Evolutionary conservation across 2,113 vertebrate genomes (phyloP).

Genomic region (Hypocryptadius cinnamomeus): DNA sequence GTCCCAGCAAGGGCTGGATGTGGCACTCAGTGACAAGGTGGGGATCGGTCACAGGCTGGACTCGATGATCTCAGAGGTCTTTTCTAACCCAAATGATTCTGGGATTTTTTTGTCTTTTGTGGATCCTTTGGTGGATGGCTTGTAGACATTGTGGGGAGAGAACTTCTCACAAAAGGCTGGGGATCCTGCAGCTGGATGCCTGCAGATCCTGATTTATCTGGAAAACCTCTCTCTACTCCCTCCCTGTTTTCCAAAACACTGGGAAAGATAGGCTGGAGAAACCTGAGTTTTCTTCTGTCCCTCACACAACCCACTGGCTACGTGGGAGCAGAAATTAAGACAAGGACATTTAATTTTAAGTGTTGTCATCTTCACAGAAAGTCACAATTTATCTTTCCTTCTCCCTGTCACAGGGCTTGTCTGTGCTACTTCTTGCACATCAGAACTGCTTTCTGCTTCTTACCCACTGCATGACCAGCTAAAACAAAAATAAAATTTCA

Average conservation of each 20-base stretch:
- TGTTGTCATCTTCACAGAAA: neutral
- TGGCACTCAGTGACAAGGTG: neutral
- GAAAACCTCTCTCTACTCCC: neutral
- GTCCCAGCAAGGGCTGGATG: neutral
- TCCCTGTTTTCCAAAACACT: neutral
- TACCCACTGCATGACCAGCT: neutral
- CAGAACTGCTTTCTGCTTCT: neutral
- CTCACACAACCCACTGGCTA: neutral
- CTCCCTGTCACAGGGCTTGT: neutral
- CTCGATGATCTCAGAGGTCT: neutral
- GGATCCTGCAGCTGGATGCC: neutral
- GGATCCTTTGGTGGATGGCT: neutral
- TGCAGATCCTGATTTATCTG: neutral
- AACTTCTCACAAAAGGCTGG: neutral
- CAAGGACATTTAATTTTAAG: neutral
- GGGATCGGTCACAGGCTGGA: rapidly evolving
- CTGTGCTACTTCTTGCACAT: neutral
- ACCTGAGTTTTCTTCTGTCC: neutral
- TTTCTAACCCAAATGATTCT: neutral
- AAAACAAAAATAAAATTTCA: neutral
- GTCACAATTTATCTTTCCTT: neutral
- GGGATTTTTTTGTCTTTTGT: neutral
- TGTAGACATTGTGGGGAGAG: neutral
- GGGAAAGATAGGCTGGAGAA: neutral
- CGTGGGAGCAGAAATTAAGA: neutral